phyloP scores from a whole-genome alignment of 2,797 vertebrate genomes.

The Lepus oiostolus region DNA sequence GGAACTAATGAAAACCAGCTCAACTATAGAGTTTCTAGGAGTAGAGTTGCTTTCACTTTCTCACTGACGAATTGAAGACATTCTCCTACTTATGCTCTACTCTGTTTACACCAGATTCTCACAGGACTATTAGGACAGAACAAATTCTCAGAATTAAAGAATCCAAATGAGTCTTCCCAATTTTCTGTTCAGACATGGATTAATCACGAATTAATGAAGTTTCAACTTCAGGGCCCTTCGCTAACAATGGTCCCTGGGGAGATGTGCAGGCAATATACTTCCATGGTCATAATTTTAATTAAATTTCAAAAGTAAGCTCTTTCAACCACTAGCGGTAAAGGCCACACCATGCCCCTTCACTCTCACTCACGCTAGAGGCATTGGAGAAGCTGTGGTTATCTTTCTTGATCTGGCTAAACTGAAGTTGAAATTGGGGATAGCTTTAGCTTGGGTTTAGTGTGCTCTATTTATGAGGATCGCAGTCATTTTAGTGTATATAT shows the following conservation, averaged over 20 bases:
- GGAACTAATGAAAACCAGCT: slow-evolving; percentile 6
- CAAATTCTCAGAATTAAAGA: neutral
- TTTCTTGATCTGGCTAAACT: neutral
- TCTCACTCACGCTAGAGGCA: neutral
- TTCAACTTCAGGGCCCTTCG: neutral
- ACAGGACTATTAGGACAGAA: slow-evolving; percentile 2
- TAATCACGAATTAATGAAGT: neutral
- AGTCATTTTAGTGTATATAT: neutral
- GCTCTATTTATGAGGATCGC: neutral
- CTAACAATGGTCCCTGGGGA: neutral
- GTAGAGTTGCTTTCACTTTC: neutral
- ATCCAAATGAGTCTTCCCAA: neutral
- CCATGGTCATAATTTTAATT: neutral
- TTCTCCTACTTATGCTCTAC: neutral
- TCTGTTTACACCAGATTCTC: slow-evolving; percentile 20
- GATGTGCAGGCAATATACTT: neutral
- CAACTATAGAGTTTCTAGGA: neutral
- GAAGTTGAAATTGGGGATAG: neutral
- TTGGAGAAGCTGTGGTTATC: neutral
- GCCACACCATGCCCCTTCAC: neutral
- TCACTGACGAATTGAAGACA: neutral
- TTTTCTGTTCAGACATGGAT: neutral
- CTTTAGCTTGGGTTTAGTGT: neutral
- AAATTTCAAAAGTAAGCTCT: slow-evolving; percentile 46
- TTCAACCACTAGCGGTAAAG: neutral